Evolutionary conservation across 2,797 vertebrate species (phyloP).

Genomic region (Ficedula albicollis): DNA sequence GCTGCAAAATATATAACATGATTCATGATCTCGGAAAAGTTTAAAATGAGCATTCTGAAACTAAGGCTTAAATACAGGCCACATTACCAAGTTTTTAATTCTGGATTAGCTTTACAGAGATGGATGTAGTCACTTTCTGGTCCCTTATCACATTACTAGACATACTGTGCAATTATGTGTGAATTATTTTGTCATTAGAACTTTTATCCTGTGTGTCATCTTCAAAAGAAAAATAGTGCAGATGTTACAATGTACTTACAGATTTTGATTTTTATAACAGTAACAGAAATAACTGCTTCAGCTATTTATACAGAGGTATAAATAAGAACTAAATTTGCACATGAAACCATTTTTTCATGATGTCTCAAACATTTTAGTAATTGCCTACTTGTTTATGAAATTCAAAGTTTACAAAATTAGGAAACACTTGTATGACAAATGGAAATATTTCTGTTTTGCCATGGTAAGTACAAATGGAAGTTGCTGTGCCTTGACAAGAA

Average conservation of each 20-base stretch:
- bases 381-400: not conserved
- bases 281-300: not conserved
- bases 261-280: not conserved
- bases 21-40: not conserved
- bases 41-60: not conserved
- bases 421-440: not conserved
- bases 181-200: not conserved
- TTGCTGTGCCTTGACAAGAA: not conserved
- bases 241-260: not conserved
- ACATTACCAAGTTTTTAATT: not conserved
- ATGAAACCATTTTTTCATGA: not conserved
- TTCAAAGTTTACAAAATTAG: not conserved
- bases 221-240: not conserved
- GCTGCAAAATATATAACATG: constrained; percentile 73
- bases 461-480: not conserved
- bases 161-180: not conserved
- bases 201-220: not conserved
- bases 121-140: not conserved
- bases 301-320: not conserved
- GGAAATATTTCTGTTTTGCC: not conserved
- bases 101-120: not conserved
- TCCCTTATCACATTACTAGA: not conserved
- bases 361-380: not conserved
- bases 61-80: not conserved
- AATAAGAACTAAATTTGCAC: not conserved